These are phyloP conservation scores for Phyllotis vaccarum DNA, from an alignment of 2,797 vertebrate genomes.

Conservation along the genomic window DNA sequence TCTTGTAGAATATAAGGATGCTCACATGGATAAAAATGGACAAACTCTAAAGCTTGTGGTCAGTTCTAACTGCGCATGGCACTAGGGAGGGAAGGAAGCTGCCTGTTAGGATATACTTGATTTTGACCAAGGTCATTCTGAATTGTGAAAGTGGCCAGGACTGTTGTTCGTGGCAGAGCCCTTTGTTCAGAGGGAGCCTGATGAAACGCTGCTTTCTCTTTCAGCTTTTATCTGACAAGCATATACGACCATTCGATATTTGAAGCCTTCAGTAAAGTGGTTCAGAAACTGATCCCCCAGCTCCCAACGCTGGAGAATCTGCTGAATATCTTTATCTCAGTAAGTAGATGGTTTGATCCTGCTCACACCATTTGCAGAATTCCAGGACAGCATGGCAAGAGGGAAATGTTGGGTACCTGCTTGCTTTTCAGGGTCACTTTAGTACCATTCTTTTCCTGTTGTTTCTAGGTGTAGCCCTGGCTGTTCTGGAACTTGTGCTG, in stretches of 20 bases:
- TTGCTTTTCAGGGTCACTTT: not conserved
- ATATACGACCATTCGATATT: conserved; percentile 96
- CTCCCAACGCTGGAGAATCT: conserved; percentile 97
- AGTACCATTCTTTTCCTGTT: not conserved
- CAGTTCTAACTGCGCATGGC: not conserved
- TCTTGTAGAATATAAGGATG: not conserved
- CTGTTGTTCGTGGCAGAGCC: conserved; percentile 56
- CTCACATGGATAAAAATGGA: not conserved
- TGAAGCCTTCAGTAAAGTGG: conserved; percentile 97
- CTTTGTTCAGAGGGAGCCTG: conserved; percentile 79
- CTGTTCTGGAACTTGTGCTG: too few relatives aligned
- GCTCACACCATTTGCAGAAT: not conserved
- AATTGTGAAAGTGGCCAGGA: conserved; percentile 9
- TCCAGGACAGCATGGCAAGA: conserved; percentile 2
- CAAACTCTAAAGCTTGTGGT: not conserved
- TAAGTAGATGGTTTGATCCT: conserved; percentile 87
- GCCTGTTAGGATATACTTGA: not conserved
- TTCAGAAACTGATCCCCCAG: conserved; percentile 98
- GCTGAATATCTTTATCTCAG: conserved; percentile 98
- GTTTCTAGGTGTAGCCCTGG: too few relatives aligned
- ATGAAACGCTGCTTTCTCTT: conserved; percentile 84
- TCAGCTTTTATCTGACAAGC: conserved; percentile 97
- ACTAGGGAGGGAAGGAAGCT: not conserved
- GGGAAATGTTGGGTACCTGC: not conserved
- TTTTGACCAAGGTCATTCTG: not conserved